A percentile compares a stretch with the other conserved stretches of the same genome.
Conservation (phyloP, 2,888 invertebrate species). For the Nebria salina region DNA sequence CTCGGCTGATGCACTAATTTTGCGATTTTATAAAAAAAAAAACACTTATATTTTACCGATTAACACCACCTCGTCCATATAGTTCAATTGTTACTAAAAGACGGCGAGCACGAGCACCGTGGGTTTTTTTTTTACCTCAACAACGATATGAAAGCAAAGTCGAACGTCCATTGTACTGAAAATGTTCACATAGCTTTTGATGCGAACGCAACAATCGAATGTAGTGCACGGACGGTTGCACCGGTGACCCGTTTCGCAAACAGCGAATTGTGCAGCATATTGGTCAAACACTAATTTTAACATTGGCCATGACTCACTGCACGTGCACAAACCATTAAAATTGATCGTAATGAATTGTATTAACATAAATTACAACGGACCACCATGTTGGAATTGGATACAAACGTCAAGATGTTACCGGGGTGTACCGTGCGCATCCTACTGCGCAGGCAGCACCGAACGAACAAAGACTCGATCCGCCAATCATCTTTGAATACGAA, state of each 20-base stretch:
- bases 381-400: slow-evolving; percentile 34
- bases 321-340: slow-evolving; percentile 46
- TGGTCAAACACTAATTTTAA: slow-evolving; percentile 43
- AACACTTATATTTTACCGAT: too few relatives aligned
- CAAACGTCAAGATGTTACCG: slow-evolving; percentile 46
- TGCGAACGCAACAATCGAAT: slow-evolving; percentile 29
- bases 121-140: too few relatives aligned
- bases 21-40: too few relatives aligned
- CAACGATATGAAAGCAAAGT: not conserved
- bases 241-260: slow-evolving; percentile 1
- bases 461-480: slow-evolving; percentile 24
- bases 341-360: slow-evolving; percentile 47
- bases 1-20: not conserved
- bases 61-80: too few relatives aligned
- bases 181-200: slow-evolving; percentile 25
- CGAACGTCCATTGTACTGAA: slow-evolving; percentile 32
- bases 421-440: slow-evolving; percentile 15
- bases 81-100: too few relatives aligned
- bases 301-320: slow-evolving; percentile 43
- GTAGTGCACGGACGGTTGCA: slow-evolving; percentile 12
- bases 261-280: not conserved
- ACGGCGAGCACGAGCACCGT: too few relatives aligned
- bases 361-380: slow-evolving; percentile 45
- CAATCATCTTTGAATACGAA: not conserved
- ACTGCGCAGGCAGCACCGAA: slow-evolving; percentile 34